These are phyloP conservation scores for Myotis myotis DNA, from an alignment of 2,797 vertebrate genomes.

Conservation along the genomic window DNA sequence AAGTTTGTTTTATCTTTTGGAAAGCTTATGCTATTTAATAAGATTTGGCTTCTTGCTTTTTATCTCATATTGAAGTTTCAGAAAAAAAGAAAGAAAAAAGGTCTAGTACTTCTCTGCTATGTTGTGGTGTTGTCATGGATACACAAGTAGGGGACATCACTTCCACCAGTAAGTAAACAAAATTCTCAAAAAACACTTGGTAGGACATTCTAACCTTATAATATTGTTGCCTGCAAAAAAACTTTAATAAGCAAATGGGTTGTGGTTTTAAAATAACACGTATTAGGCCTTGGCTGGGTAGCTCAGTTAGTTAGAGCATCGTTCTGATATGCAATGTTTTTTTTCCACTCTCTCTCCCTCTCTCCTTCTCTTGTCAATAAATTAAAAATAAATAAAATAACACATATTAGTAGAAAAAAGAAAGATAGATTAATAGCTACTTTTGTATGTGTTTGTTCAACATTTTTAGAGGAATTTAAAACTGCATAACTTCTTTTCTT, in stretches of 20 bases:
- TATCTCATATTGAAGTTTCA: slow-evolving; percentile 80
- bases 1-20: slow-evolving; percentile 75
- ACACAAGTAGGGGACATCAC: slow-evolving; percentile 86
- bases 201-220: slow-evolving; percentile 81
- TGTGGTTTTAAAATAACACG: slow-evolving; percentile 66
- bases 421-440: neutral
- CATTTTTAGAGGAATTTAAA: slow-evolving; percentile 40
- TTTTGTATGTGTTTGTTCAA: slow-evolving; percentile 29
- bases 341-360: neutral
- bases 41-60: slow-evolving; percentile 81
- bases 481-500: slow-evolving; percentile 18
- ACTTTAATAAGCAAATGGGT: slow-evolving; percentile 75
- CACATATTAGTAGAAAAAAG: neutral
- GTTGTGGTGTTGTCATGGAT: slow-evolving; percentile 92
- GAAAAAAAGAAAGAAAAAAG: slow-evolving; percentile 83
- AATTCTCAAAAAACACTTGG: slow-evolving; percentile 84
- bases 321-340: neutral
- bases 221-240: slow-evolving; percentile 50
- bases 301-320: neutral
- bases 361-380: neutral
- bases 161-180: slow-evolving; percentile 87
- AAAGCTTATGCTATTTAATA: slow-evolving; percentile 77
- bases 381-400: slow-evolving; percentile 53
- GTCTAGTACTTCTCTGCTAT: slow-evolving; percentile 83
- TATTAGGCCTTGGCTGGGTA: neutral